Conservation (phyloP, 2,888 invertebrate species). For the Hybos culiciformis region DNA sequence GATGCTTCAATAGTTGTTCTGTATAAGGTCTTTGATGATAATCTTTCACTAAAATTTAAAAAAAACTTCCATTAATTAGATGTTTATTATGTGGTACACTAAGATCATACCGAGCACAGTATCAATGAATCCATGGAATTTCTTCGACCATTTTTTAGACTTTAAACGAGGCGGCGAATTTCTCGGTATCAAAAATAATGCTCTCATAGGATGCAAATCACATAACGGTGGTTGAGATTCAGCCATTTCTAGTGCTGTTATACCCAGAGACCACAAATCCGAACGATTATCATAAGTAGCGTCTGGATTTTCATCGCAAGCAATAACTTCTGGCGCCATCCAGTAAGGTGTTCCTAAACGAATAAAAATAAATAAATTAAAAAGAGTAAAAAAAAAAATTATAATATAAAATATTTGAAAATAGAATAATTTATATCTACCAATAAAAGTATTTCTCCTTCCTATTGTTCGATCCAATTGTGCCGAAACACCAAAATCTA, state of each 20-base stretch:
- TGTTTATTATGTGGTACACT: background rate
- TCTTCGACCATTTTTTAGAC: conserved; percentile 96
- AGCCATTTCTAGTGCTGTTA: conserved; percentile 99
- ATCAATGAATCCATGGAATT: conserved; percentile 96
- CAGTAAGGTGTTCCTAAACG: conserved; percentile 77
- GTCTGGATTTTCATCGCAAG: conserved; percentile 99
- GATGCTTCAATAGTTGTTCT: conserved; percentile 91
- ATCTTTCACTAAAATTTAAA: conserved; percentile 63
- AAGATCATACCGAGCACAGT: conserved; percentile 56
- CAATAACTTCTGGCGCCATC: conserved; percentile 99
- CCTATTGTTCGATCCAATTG: conserved; percentile 99
- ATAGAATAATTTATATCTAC: conserved; percentile 21
- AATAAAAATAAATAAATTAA: background rate
- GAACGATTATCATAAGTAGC: conserved; percentile 98
- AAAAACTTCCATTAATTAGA: background rate
- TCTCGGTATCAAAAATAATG: conserved; percentile 93
- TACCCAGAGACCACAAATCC: conserved; percentile 84
- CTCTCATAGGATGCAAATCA: conserved; percentile 99
- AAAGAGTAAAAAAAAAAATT: background rate
- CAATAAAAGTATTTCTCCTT: conserved; percentile 93
- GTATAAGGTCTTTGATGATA: conserved; percentile 98
- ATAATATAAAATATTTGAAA: background rate
- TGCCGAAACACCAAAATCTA: conserved; percentile 98
- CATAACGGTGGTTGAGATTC: conserved; percentile 98
- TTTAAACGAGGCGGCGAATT: conserved; percentile 96